Evolutionary conservation across 2,113 vertebrate genomes (phyloP).

Genomic region (Catharus fuscescens): DNA sequence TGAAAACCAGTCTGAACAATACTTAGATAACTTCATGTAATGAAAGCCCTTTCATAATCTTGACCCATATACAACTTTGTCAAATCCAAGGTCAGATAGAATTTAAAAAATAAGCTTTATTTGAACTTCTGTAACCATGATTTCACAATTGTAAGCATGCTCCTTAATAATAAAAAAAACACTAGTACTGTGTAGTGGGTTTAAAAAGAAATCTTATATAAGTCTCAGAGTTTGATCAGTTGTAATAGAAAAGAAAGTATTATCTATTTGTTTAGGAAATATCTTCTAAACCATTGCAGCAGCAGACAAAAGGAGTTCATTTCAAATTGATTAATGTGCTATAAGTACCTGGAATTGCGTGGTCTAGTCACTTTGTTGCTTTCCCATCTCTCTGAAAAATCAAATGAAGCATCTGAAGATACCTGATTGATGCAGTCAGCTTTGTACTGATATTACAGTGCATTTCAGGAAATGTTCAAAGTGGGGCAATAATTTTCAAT

Average conservation of each 20-base stretch:
- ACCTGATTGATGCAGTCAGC: slow-evolving; percentile 69
- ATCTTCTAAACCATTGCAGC: slow-evolving; percentile 63
- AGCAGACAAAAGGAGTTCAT: slow-evolving; percentile 70
- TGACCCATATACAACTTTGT: slow-evolving; percentile 71
- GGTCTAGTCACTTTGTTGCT: slow-evolving; percentile 65
- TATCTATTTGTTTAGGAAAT: slow-evolving; percentile 71
- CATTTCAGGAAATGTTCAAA: slow-evolving; percentile 65
- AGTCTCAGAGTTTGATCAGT: slow-evolving; percentile 60
- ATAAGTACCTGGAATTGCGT: slow-evolving; percentile 73
- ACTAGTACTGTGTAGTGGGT: background rate
- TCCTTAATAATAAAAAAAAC: slow-evolving; percentile 54
- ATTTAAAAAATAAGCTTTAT: slow-evolving; percentile 67
- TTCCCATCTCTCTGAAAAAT: slow-evolving; percentile 74
- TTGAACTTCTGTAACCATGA: slow-evolving; percentile 28
- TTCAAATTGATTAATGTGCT: slow-evolving; percentile 72
- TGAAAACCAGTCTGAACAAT: slow-evolving; percentile 74
- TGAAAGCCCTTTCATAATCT: slow-evolving; percentile 74
- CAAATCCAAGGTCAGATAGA: slow-evolving; percentile 78
- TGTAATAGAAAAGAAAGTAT: slow-evolving; percentile 61
- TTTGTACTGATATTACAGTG: slow-evolving; percentile 53
- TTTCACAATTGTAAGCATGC: slow-evolving; percentile 61
- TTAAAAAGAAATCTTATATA: background rate
- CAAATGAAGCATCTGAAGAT: slow-evolving; percentile 73
- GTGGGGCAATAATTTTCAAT: slow-evolving; percentile 46
- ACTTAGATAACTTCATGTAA: slow-evolving; percentile 78